phyloP scores from a whole-genome alignment of 64 coral and sea anemone genomes.

The Porites lutea region DNA sequence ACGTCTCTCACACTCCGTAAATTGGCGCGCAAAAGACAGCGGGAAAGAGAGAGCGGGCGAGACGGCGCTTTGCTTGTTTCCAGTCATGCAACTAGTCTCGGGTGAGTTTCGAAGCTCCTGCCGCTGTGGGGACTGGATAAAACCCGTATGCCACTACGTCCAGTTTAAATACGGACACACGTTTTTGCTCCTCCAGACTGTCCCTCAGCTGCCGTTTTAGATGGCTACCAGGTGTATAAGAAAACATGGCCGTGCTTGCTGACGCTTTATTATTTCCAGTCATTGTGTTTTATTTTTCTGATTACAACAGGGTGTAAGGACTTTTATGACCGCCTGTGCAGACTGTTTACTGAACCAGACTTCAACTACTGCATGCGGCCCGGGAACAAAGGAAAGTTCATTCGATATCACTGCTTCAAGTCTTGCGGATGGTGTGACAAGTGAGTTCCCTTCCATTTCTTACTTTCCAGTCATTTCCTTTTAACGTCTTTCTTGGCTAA shows the following conservation, averaged over 20 bases:
- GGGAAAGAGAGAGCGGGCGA: no score
- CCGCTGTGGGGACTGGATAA: no score
- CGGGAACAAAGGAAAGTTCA: conserved; percentile 3
- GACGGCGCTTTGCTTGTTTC: no score
- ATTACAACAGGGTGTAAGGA: conserved; percentile 4
- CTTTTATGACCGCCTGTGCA: conserved; percentile 18
- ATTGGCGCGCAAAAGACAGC: no score
- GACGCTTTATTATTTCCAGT: neutral
- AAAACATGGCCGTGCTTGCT: neutral
- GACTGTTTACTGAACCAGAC: neutral
- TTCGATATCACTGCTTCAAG: conserved; percentile 49
- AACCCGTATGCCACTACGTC: no score
- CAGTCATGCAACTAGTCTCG: no score
- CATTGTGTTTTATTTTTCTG: neutral
- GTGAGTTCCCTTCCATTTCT: neutral
- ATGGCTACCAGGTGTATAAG: no score
- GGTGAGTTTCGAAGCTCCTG: no score
- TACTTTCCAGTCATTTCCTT: neutral
- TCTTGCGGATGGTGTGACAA: conserved; percentile 49
- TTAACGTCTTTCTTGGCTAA: neutral
- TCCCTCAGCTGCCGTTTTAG: no score
- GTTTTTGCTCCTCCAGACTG: no score
- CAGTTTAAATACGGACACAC: no score
- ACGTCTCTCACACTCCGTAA: no score
- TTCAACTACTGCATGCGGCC: conserved; percentile 8